phyloP scores from a whole-genome alignment of 2,888 invertebrate genomes.

The Oligia latruncula region DNA sequence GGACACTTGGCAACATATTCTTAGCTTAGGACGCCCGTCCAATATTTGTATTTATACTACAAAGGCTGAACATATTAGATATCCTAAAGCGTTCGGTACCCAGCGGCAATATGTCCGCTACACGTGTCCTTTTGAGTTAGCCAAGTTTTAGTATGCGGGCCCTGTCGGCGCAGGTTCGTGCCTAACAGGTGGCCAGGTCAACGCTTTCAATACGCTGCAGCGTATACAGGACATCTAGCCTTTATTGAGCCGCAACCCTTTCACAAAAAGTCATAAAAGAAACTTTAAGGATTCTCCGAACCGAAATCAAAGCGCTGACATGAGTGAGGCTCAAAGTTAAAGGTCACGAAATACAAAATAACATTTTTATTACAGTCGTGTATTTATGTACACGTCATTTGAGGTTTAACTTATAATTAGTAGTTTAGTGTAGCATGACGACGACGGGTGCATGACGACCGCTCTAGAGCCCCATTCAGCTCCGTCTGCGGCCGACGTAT shows the following conservation, averaged over 20 bases:
- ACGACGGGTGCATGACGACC: slow-evolving; percentile 40
- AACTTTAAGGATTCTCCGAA: slow-evolving; percentile 51
- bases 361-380: slow-evolving; percentile 28
- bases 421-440: slow-evolving; percentile 25
- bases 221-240: slow-evolving; percentile 20
- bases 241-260: slow-evolving; percentile 33
- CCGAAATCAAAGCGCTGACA: slow-evolving; percentile 50
- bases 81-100: slow-evolving; percentile 23
- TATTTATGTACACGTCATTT: slow-evolving; percentile 15
- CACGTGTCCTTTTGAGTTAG: slow-evolving; percentile 34
- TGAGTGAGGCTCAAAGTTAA: slow-evolving; percentile 32
- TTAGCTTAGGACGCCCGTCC: slow-evolving; percentile 6
- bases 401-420: slow-evolving; percentile 12
- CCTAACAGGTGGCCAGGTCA: slow-evolving; percentile 44
- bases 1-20: slow-evolving; percentile 10
- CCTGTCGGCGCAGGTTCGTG: slow-evolving; percentile 18
- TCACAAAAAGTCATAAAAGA: slow-evolving; percentile 46
- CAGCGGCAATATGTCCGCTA: slow-evolving; percentile 42
- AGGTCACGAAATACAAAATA: slow-evolving; percentile 26
- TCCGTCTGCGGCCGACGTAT: slow-evolving; percentile 68
- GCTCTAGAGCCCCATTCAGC: slow-evolving; percentile 52
- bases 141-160: slow-evolving; percentile 51
- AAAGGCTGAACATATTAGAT: slow-evolving; percentile 39
- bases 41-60: slow-evolving; percentile 35
- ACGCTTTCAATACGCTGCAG: slow-evolving; percentile 23